Percentiles rank a stretch among this genome's conserved stretches.
Conservation (phyloP, 1,140 invertebrate species). For the Drosophila bifasciata region DNA sequence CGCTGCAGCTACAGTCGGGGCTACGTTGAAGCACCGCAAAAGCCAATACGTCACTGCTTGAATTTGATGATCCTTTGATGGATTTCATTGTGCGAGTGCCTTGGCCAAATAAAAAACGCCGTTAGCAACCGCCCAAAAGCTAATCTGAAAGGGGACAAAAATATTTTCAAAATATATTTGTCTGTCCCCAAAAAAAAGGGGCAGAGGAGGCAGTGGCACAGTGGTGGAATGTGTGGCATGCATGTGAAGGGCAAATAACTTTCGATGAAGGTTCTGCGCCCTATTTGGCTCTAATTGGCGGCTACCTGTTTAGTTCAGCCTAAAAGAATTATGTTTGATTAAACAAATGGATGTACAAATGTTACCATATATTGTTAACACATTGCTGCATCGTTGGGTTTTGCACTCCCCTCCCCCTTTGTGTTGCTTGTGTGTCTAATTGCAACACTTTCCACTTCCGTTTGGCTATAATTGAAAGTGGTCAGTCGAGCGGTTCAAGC, state of each 20-base stretch:
- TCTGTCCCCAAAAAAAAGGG: neutral
- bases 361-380: constrained; percentile 24
- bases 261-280: constrained; percentile 46
- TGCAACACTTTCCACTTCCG: constrained; percentile 78
- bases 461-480: constrained; percentile 68
- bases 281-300: constrained; percentile 72
- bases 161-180: constrained; percentile 59
- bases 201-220: no score
- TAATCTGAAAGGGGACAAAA: constrained; percentile 71
- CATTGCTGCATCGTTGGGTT: constrained; percentile 58
- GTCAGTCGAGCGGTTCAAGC: constrained; percentile 40
- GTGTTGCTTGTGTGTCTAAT: constrained; percentile 37
- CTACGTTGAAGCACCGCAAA: constrained; percentile 12
- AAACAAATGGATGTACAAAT: constrained; percentile 36
- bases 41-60: constrained; percentile 67
- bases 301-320: constrained; percentile 67
- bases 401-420: neutral
- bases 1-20: constrained; percentile 23
- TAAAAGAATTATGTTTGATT: constrained; percentile 60
- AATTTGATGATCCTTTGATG: constrained; percentile 79
- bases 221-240: constrained; percentile 67
- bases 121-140: constrained; percentile 64
- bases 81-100: constrained; percentile 50
- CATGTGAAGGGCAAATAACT: constrained; percentile 56
- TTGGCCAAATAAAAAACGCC: constrained; percentile 46